Percentiles rank a stretch among this genome's conserved stretches.
Evolutionary conservation across 2,888 invertebrate genomes (phyloP).

Genomic region (Galerucella pusilla): DNA sequence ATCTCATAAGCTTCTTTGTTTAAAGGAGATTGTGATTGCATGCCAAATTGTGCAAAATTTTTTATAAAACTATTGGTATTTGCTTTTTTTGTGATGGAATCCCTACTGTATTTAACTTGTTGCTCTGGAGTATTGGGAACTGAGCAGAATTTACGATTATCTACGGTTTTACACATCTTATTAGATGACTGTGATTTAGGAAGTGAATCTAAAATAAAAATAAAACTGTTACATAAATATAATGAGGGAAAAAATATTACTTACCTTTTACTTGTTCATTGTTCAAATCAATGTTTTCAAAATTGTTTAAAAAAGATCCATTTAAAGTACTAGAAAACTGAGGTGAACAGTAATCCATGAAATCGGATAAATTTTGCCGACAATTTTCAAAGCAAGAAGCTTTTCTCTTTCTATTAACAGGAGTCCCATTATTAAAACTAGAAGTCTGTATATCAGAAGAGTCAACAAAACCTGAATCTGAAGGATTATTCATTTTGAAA

Average conservation of each 20-base stretch:
- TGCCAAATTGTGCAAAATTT: constrained; percentile 51
- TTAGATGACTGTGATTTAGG: background rate
- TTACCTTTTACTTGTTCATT: constrained; percentile 21
- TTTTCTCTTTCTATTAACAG: constrained; percentile 54
- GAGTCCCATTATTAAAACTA: constrained; percentile 42
- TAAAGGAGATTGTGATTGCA: constrained; percentile 51
- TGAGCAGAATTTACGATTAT: constrained; percentile 37
- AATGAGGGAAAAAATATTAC: background rate
- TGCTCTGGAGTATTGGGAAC: constrained; percentile 51
- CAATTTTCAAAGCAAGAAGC: constrained; percentile 43
- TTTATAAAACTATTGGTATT: constrained; percentile 46
- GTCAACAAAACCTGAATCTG: constrained; percentile 43
- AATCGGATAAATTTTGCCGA: constrained; percentile 45
- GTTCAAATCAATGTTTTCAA: constrained; percentile 53
- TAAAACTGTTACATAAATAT: background rate
- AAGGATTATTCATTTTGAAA: constrained; percentile 37
- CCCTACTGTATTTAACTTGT: constrained; percentile 33
- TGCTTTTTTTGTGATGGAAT: constrained; percentile 29
- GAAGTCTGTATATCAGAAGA: constrained; percentile 47
- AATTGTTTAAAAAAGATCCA: constrained; percentile 56
- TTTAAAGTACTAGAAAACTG: constrained; percentile 59
- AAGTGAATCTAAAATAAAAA: constrained; percentile 14
- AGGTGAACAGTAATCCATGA: constrained; percentile 49
- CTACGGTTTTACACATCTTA: constrained; percentile 29
- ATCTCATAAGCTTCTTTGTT: constrained; percentile 56